phyloP scores from a whole-genome alignment of 2,888 invertebrate genomes.

The Neuroscelio doddi region DNA sequence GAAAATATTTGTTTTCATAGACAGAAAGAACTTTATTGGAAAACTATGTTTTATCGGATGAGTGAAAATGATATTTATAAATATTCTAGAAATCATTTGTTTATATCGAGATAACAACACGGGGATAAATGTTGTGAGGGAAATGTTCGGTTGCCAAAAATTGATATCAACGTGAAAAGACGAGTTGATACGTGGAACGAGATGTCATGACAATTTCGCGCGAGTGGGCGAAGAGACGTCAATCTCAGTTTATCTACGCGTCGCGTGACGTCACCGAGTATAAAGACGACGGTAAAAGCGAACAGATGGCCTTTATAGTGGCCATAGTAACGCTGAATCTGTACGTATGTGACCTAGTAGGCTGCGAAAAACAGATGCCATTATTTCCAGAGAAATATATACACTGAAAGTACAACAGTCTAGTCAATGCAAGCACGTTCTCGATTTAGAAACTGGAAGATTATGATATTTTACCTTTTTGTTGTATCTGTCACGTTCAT shows the following conservation, averaged over 20 bases:
- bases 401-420: too few relatives aligned
- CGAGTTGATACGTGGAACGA: conserved; percentile 42
- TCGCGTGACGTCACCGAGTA: conserved; percentile 51
- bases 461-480: too few relatives aligned
- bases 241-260: conserved; percentile 55
- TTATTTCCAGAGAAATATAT: conserved; percentile 38
- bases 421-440: not conserved
- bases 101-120: too few relatives aligned
- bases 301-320: conserved; percentile 66
- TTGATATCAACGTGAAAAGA: conserved; percentile 1
- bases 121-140: too few relatives aligned
- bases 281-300: conserved; percentile 58
- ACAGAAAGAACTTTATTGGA: too few relatives aligned
- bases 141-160: too few relatives aligned
- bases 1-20: too few relatives aligned
- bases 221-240: conserved; percentile 48
- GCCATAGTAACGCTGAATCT: conserved; percentile 22
- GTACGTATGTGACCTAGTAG: conserved; percentile 48
- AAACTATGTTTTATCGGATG: too few relatives aligned
- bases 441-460: conserved; percentile 17
- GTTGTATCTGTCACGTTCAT: too few relatives aligned
- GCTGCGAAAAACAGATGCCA: conserved; percentile 50
- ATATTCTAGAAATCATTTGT: too few relatives aligned
- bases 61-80: too few relatives aligned
- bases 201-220: conserved; percentile 14